Evolutionary conservation across 2,888 invertebrate species (phyloP), one percentile per base, ranked within the genome.

Genomic region (Sarcophaga variegata): DNA sequence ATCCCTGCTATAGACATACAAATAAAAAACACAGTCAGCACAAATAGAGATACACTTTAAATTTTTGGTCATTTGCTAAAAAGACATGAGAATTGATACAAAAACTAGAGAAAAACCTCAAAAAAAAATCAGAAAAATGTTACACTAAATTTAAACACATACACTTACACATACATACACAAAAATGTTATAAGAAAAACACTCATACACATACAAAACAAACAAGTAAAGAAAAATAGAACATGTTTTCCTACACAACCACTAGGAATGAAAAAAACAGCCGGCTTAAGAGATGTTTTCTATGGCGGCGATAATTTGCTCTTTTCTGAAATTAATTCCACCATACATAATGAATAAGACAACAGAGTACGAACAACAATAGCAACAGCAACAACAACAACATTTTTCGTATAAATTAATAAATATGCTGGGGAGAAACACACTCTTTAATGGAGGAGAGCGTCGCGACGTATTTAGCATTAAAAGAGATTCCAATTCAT

Each of bases 11-110:
- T 70, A 60, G 47, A 81, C 64, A 59, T 22, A 14, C 14, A 62
- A 5, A 25, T 12, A 20, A 3, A 60, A 47, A 17, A 27, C 27
- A 25, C 8, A 60, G 8, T 6, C 17, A 12, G 62, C 54, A 45
- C 37, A 66, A 69, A 81, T 60, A 37, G 74, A 60, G 45, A 54
- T 79, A 76, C 76, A 76, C 45, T 76, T 82, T 80, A 70, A 80
- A 83, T 82, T 79, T 86, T 75, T 86, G 80, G 66, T 71, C 67
- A 80, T 76, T 86, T 71, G 62, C 66, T 80, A 62, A 79, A 17
- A 17, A 82, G 69, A 77, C 74, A 64, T 69, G 54, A 49, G 8
- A 37, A 37, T 37, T 37, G 2, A 8, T 37, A 37, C 1, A 37
- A 37, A 37, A 37, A 37, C 37, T 37, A 37, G 10, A 37, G 37